phyloP scores from a whole-genome alignment of 2,888 invertebrate genomes.

The Yponomeuta malinellus region DNA sequence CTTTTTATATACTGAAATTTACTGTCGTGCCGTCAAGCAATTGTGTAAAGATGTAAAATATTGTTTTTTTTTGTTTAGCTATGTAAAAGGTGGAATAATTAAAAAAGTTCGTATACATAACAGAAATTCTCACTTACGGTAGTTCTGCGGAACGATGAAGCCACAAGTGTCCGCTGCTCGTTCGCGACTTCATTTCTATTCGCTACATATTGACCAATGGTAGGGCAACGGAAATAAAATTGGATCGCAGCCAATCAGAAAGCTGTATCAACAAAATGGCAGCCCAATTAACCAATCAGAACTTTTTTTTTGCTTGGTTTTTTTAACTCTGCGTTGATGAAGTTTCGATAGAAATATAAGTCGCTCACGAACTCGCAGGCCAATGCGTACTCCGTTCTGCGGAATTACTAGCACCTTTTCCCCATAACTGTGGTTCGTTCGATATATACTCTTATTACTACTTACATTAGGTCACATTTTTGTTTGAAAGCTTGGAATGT shows the following conservation, averaged over 20 bases:
- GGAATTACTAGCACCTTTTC: background rate
- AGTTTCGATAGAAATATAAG: background rate
- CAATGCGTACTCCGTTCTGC: background rate
- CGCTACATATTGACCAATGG: too few species aligned
- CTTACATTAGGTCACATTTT: conserved; percentile 3
- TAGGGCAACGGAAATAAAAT: too few species aligned
- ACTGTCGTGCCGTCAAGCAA: background rate
- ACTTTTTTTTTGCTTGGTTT: too few species aligned
- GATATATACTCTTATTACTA: background rate
- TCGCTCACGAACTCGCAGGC: background rate
- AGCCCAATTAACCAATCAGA: too few species aligned
- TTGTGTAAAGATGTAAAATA: conserved; percentile 2
- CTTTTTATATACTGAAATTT: conserved; percentile 1
- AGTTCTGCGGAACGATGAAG: background rate
- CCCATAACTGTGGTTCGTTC: background rate
- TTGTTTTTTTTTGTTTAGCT: conserved; percentile 3
- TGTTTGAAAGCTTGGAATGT: conserved; percentile 6
- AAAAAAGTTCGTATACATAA: conserved; percentile 3
- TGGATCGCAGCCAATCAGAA: too few species aligned
- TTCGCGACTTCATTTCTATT: background rate
- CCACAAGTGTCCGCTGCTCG: background rate
- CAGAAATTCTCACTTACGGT: conserved; percentile 2
- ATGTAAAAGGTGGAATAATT: conserved; percentile 4
- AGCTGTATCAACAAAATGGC: too few species aligned
- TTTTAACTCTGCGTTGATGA: background rate